Base-by-base conservation (phyloP, 2,113 vertebrate genomes). In the Cyphomyrus discorhynchus region DNA sequence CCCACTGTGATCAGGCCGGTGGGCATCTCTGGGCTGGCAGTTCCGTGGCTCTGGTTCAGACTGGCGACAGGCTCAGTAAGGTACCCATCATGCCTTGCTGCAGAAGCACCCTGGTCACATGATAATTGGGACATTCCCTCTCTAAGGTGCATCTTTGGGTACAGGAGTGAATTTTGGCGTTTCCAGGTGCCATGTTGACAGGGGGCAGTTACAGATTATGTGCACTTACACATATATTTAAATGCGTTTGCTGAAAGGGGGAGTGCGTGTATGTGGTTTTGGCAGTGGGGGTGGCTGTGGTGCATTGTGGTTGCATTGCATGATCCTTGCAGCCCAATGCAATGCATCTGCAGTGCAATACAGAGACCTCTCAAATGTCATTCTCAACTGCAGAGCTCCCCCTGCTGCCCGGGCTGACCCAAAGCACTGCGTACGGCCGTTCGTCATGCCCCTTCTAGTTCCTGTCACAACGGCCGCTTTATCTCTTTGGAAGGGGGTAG, bases 291-390 rank as follows among this genome's bases (percentile, higher is more conserved):
- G 85, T 86, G 84, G 94, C 97, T 95, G 95, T 90, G 93, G 97
- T 98, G 98, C 98, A 99, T 99, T 99, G 98, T 99, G 98, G 98
- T 98, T 99, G 98, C 98, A 99, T 98, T 99, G 98, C 98, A 99
- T 97, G 97, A 97, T 96, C 94, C 94, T 31, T 94, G 93, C 92
- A 91, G 92, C 93, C 89, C 92, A 95, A 93, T 98, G 98, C 98
- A 98, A 97, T 98, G 97, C 97, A 96, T 94, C 97, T 97, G 96
- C 97, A 99, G 98, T 97, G 97, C 97, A 98, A 95, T 94, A 96
- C 96, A 86, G 85, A 98, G 97, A 97, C 96, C 93, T 95, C 96
- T 93, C 92, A 0, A 24, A 91, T 53, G 19, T 94, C 94, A 91
- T 93, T 91, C 92, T 93, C 89, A 27, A 86, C 24, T 5, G 5